Evolutionary conservation across 2,888 invertebrate species (phyloP).

Genomic region (Phrixothrix hirtus): DNA sequence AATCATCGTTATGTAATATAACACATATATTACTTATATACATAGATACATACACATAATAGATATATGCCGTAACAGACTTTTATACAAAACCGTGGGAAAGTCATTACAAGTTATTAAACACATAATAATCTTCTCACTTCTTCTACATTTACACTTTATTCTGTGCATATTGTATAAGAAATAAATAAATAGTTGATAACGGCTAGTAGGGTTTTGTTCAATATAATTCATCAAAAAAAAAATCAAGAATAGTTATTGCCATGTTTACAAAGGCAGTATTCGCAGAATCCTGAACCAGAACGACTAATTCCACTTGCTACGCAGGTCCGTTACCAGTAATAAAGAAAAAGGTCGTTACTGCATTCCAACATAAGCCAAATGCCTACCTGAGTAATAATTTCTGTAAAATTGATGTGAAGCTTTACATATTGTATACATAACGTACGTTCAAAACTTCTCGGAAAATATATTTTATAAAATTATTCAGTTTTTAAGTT

Average conservation of each 20-base stretch:
- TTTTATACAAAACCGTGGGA: too few relatives aligned
- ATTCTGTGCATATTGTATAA: not conserved
- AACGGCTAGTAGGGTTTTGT: too few relatives aligned
- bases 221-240: too few relatives aligned
- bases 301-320: conserved; percentile 14
- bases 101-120: not conserved
- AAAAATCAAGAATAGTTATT: not conserved
- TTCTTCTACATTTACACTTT: not conserved
- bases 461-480: too few relatives aligned
- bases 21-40: too few relatives aligned
- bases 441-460: too few relatives aligned
- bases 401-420: conserved; percentile 3
- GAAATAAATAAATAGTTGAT: too few relatives aligned
- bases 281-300: conserved; percentile 11
- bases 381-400: conserved; percentile 5
- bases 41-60: too few relatives aligned
- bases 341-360: conserved; percentile 15
- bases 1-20: too few relatives aligned
- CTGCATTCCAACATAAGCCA: conserved; percentile 11
- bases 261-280: not conserved
- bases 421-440: too few relatives aligned
- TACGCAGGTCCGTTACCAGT: conserved; percentile 13
- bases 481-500: too few relatives aligned
- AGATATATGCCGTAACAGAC: too few relatives aligned
- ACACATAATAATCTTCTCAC: not conserved